Evolutionary conservation across 2,888 invertebrate genomes (phyloP).

Genomic region (Epistrophe eligans): DNA sequence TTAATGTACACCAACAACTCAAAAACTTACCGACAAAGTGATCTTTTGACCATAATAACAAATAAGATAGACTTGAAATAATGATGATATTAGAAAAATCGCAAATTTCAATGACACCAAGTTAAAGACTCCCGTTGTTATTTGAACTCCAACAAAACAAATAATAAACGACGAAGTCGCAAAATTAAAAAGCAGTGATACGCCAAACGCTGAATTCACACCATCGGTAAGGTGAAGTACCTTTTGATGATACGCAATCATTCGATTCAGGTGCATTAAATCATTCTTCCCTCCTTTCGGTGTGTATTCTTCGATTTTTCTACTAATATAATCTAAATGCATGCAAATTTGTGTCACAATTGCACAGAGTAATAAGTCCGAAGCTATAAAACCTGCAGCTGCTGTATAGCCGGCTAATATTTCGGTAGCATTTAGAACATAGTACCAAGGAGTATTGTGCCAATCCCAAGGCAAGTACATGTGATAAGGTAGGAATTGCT

Average conservation of each 20-base stretch:
- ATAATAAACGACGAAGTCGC: conserved; percentile 80
- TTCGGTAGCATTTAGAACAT: conserved; percentile 78
- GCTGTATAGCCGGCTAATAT: conserved; percentile 79
- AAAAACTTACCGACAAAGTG: conserved; percentile 78
- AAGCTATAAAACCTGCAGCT: conserved; percentile 79
- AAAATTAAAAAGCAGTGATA: conserved; percentile 80
- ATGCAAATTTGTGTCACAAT: conserved; percentile 80
- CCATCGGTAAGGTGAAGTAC: conserved; percentile 77
- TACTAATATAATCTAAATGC: conserved; percentile 80
- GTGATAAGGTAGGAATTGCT: conserved; percentile 79
- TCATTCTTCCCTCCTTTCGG: conserved; percentile 73
- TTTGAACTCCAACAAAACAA: conserved; percentile 81
- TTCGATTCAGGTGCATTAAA: conserved; percentile 73
- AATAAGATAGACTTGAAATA: conserved; percentile 80
- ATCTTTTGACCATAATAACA: conserved; percentile 80
- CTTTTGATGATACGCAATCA: conserved; percentile 79
- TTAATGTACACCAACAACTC: neutral
- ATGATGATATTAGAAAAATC: conserved; percentile 79
- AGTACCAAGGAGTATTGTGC: conserved; percentile 78
- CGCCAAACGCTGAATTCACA: conserved; percentile 80
- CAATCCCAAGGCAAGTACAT: conserved; percentile 80
- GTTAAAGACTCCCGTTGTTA: conserved; percentile 79
- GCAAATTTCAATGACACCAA: conserved; percentile 79
- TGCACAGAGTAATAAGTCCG: conserved; percentile 80
- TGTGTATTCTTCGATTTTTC: conserved; percentile 74